Evolutionary conservation across 2,888 invertebrate species (phyloP).

Genomic region (Rhabditoides inermis): DNA sequence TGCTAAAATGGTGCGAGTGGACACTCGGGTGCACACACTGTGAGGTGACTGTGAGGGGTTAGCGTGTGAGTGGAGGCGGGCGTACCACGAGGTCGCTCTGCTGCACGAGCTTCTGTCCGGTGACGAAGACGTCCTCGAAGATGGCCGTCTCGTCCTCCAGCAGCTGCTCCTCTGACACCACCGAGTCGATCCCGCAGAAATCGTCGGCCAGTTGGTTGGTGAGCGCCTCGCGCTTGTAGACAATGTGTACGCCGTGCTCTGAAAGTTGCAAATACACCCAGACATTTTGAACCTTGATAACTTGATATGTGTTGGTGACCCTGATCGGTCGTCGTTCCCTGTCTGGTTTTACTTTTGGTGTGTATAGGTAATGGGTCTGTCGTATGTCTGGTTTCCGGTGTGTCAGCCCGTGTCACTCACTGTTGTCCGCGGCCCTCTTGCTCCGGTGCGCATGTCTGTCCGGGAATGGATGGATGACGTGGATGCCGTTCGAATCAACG

Average conservation of each 20-base stretch:
- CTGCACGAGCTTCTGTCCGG: constrained; percentile 41
- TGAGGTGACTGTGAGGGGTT: background rate
- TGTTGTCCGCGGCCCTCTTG: constrained; percentile 27
- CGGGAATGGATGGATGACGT: constrained; percentile 49
- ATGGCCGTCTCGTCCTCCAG: constrained; percentile 49
- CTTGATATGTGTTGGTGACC: no score
- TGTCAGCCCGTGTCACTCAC: background rate
- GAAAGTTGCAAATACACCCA: no score
- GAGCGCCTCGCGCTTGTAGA: constrained; percentile 42
- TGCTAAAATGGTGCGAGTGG: background rate
- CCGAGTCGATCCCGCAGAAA: constrained; percentile 48
- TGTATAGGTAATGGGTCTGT: no score
- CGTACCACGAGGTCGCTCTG: constrained; percentile 38
- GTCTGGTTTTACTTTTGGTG: no score
- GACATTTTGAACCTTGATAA: no score
- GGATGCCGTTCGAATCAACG: constrained; percentile 33
- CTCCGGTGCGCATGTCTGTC: constrained; percentile 39
- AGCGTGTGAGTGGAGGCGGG: background rate
- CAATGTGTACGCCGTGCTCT: constrained; percentile 39
- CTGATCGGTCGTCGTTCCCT: no score
- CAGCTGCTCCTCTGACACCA: constrained; percentile 46
- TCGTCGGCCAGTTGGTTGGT: constrained; percentile 25
- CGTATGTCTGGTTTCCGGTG: no score
- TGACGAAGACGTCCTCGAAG: constrained; percentile 49
- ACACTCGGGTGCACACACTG: no score